Evolutionary conservation across 2,888 invertebrate genomes (phyloP).

Genomic region (Volucella bombylans): DNA sequence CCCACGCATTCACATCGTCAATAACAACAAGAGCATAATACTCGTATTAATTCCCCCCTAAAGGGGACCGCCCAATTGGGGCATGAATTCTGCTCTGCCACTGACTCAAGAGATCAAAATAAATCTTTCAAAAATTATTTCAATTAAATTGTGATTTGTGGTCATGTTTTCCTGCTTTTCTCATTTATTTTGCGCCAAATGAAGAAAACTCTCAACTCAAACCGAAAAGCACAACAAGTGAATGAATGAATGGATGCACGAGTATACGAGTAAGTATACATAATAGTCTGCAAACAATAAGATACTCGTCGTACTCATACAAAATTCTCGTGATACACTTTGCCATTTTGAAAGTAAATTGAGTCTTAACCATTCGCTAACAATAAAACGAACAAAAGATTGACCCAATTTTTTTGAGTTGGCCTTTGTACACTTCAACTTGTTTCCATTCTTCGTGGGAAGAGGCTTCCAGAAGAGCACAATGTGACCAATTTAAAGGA

Average conservation of each 20-base stretch:
- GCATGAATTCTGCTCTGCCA: background rate
- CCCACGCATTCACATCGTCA: constrained; percentile 47
- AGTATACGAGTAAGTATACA: background rate
- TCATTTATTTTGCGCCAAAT: constrained; percentile 17
- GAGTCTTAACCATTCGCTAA: constrained; percentile 38
- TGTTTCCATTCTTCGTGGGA: constrained; percentile 34
- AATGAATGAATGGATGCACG: constrained; percentile 39
- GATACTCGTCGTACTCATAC: background rate
- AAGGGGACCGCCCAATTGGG: constrained; percentile 17
- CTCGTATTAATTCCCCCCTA: background rate
- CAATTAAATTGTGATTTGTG: constrained; percentile 71
- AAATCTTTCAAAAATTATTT: constrained; percentile 70
- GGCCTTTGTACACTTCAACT: constrained; percentile 47
- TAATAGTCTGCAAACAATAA: constrained; percentile 31
- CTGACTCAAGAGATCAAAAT: constrained; percentile 42
- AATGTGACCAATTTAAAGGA: constrained; percentile 52
- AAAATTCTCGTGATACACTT: constrained; percentile 41
- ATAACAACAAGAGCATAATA: background rate
- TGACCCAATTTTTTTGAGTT: constrained; percentile 58
- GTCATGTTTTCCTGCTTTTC: constrained; percentile 11
- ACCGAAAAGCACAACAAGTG: constrained; percentile 13
- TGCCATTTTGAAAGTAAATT: constrained; percentile 59
- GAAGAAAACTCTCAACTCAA: constrained; percentile 42
- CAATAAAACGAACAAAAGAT: constrained; percentile 23
- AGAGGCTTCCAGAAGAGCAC: constrained; percentile 36